Percentiles rank a stretch among this genome's conserved stretches.
Conservation (phyloP, 2,888 invertebrate genomes). For the Phyllotreta cruciferae region DNA sequence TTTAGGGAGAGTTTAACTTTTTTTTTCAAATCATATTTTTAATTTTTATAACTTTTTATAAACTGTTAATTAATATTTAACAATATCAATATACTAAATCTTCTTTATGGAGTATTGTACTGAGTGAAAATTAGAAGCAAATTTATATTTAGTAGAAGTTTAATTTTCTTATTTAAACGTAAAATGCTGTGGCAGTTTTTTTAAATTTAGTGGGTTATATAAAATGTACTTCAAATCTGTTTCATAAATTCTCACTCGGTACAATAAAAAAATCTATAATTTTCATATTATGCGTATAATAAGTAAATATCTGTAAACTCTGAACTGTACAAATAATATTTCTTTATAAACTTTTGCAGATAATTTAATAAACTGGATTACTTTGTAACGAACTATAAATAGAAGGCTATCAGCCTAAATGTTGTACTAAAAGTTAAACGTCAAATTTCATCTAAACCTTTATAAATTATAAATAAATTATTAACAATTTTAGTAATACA, state of each 20-base stretch:
- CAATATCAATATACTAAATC: slow-evolving; percentile 18
- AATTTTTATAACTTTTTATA: slow-evolving; percentile 20
- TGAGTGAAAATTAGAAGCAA: slow-evolving; percentile 12
- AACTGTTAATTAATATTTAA: slow-evolving; percentile 20
- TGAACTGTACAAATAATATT: slow-evolving; percentile 36
- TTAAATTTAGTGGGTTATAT: not conserved
- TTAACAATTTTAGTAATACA: not conserved
- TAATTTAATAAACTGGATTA: not conserved
- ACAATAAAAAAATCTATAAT: slow-evolving; percentile 2
- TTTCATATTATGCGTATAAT: slow-evolving; percentile 11
- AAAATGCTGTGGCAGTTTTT: not conserved
- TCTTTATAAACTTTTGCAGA: slow-evolving; percentile 13
- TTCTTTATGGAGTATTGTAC: slow-evolving; percentile 7
- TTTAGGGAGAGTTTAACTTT: not conserved
- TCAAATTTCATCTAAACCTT: too few relatives aligned
- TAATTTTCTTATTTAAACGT: too few relatives aligned
- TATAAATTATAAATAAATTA: not conserved
- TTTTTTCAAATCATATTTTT: slow-evolving; percentile 8
- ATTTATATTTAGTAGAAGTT: not conserved
- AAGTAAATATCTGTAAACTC: slow-evolving; percentile 25
- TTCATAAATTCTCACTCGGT: slow-evolving; percentile 13
- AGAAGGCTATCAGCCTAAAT: not conserved
- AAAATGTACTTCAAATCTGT: not conserved
- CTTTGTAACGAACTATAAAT: not conserved
- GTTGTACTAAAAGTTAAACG: slow-evolving; percentile 11